Percentiles rank a stretch among this genome's conserved stretches.
These are phyloP conservation scores for Styela clava DNA, from an alignment of 23 tunicate species.

Conservation along the genomic window DNA sequence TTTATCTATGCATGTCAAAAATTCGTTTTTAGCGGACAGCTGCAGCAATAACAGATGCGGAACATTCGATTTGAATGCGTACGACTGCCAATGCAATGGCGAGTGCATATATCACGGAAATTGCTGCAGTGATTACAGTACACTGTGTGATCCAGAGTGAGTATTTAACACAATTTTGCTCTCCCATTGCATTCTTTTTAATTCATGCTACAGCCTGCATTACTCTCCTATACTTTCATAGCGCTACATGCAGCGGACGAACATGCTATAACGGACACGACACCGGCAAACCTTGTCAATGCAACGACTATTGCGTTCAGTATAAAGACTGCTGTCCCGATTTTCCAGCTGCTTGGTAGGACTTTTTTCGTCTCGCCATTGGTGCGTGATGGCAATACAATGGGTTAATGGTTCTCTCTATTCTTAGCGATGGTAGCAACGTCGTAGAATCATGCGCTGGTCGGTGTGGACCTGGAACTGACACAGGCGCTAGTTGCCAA, in stretches of 20 bases:
- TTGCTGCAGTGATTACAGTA: conserved; percentile 60
- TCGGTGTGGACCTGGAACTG: conserved; percentile 40
- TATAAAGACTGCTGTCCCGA: conserved; percentile 38
- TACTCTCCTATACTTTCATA: too few relatives aligned
- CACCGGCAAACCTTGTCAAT: conserved; percentile 36
- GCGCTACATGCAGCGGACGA: too few relatives aligned
- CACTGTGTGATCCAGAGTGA: conserved; percentile 34
- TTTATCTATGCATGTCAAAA: too few relatives aligned
- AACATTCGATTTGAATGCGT: background rate
- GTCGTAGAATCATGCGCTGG: conserved; percentile 57
- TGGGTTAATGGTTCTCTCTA: background rate
- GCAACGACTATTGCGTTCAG: conserved; percentile 30
- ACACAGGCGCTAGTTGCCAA: conserved; percentile 43
- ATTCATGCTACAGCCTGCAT: too few relatives aligned
- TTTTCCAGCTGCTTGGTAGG: conserved; percentile 22
- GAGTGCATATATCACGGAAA: conserved; percentile 45
- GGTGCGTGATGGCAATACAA: background rate
- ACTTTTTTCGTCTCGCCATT: too few relatives aligned
- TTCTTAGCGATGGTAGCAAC: too few relatives aligned
- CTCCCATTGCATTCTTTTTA: too few relatives aligned
- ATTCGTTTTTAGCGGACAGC: too few relatives aligned
- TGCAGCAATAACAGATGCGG: conserved; percentile 8
- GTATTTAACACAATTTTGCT: too few relatives aligned
- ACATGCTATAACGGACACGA: too few relatives aligned
- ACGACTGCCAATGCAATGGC: conserved; percentile 72